A percentile compares a stretch with the other conserved stretches of the same genome.
These are phyloP conservation scores for Heptranchias perlo DNA, from an alignment of 2,113 vertebrate genomes.

Conservation along the genomic window DNA sequence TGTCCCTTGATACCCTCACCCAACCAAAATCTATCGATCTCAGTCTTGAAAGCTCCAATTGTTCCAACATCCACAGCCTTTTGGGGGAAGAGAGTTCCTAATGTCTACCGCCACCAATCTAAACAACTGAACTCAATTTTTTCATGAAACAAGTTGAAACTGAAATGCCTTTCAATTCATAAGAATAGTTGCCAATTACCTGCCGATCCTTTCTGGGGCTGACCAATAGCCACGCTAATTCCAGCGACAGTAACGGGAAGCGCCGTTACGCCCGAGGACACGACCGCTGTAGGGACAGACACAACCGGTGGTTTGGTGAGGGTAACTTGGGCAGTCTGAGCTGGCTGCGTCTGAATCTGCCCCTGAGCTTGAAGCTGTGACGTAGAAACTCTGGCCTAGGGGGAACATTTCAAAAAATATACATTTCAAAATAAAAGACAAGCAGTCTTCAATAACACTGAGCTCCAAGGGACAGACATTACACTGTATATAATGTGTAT, in stretches of 20 bases:
- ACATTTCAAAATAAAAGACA: not conserved
- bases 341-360: slow-evolving; percentile 67
- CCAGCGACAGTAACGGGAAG: slow-evolving; percentile 76
- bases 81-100: too few relatives aligned
- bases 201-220: slow-evolving; percentile 68
- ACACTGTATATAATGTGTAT: not conserved
- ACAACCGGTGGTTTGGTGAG: slow-evolving; percentile 80
- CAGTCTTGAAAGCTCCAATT: too few relatives aligned
- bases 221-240: slow-evolving; percentile 76
- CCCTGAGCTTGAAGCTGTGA: slow-evolving; percentile 72
- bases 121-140: not conserved
- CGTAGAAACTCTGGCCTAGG: slow-evolving; percentile 50
- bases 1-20: too few relatives aligned
- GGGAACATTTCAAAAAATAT: not conserved
- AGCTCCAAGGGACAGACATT: not conserved
- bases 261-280: slow-evolving; percentile 77
- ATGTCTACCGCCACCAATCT: not conserved
- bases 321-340: slow-evolving; percentile 74
- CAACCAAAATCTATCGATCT: too few relatives aligned
- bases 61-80: too few relatives aligned
- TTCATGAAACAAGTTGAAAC: not conserved
- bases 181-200: slow-evolving; percentile 47
- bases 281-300: slow-evolving; percentile 73
- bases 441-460: not conserved
- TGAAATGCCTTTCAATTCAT: not conserved